These are phyloP conservation scores for Drosophila elegans DNA, from an alignment of 1,140 invertebrate species.

Conservation along the genomic window DNA sequence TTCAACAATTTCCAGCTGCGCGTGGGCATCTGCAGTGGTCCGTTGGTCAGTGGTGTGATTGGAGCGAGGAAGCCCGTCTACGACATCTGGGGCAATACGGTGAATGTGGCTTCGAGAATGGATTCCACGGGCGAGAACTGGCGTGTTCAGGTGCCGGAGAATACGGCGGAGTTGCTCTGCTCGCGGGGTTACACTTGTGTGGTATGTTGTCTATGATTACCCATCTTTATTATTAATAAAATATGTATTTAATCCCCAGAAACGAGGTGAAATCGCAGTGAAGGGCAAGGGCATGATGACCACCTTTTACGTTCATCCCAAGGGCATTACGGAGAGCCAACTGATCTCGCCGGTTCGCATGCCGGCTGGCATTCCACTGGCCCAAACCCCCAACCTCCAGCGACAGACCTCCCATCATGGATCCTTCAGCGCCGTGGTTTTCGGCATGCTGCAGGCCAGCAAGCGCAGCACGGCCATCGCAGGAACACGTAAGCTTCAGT, in stretches of 20 bases:
- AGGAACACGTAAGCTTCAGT: constrained; percentile 83
- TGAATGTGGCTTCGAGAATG: constrained; percentile 97
- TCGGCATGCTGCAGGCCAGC: constrained; percentile 92
- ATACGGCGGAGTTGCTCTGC: constrained; percentile 88
- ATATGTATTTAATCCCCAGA: constrained; percentile 76
- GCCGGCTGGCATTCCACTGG: constrained; percentile 74
- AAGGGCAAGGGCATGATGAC: constrained; percentile 98
- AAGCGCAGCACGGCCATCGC: constrained; percentile 87
- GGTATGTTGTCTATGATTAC: constrained; percentile 40
- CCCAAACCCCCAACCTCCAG: constrained; percentile 85
- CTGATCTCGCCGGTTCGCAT: constrained; percentile 76
- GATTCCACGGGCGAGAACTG: constrained; percentile 95
- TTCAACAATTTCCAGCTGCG: constrained; percentile 98
- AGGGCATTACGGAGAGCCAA: constrained; percentile 85
- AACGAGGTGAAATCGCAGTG: constrained; percentile 93
- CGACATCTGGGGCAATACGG: constrained; percentile 99
- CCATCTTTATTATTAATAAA: not conserved
- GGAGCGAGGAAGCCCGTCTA: constrained; percentile 98
- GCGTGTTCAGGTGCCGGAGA: constrained; percentile 94
- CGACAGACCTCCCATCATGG: constrained; percentile 90
- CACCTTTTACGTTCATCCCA: constrained; percentile 94
- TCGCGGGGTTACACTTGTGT: constrained; percentile 80
- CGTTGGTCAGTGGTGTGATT: constrained; percentile 98
- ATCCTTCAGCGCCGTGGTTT: constrained; percentile 93
- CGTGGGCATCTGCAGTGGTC: constrained; percentile 97